A percentile compares a stretch with the other conserved stretches of the same genome.
phyloP scores from a whole-genome alignment of 2,113 vertebrate genomes.

The Cynoglossus semilaevis region DNA sequence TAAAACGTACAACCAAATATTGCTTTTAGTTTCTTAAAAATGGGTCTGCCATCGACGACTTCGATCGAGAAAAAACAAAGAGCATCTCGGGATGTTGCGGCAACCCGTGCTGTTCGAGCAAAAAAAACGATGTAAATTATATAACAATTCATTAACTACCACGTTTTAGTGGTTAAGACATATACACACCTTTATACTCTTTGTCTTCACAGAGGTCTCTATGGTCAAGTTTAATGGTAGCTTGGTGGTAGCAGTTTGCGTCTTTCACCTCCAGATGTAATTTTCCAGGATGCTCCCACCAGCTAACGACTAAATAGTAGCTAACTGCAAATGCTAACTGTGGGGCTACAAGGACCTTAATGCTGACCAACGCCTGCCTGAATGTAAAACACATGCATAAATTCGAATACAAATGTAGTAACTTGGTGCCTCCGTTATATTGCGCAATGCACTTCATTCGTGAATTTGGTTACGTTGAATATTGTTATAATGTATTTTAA shows the following conservation, averaged over 20 bases:
- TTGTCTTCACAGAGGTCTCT: slow-evolving; percentile 67
- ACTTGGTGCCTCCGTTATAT: too few relatives aligned
- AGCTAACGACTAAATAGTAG: slow-evolving; percentile 61
- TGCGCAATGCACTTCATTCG: too few relatives aligned
- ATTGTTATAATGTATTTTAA: too few relatives aligned
- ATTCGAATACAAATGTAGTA: too few relatives aligned
- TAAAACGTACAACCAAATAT: neutral
- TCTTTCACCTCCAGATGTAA: slow-evolving; percentile 47
- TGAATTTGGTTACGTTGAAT: too few relatives aligned
- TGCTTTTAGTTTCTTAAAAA: neutral
- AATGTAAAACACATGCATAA: neutral
- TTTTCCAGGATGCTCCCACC: slow-evolving; percentile 65
- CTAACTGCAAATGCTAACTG: slow-evolving; percentile 45
- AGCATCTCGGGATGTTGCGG: slow-evolving; percentile 19
- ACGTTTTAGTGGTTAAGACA: neutral
- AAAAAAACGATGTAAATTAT: slow-evolving; percentile 1
- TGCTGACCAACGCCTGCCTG: slow-evolving; percentile 51
- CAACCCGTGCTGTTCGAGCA: slow-evolving; percentile 30
- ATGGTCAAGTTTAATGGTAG: slow-evolving; percentile 24
- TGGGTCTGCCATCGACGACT: neutral
- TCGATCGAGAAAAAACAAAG: slow-evolving; percentile 32
- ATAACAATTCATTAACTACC: slow-evolving; percentile 30
- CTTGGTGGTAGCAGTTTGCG: slow-evolving; percentile 22
- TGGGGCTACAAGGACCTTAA: slow-evolving; percentile 56
- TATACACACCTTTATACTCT: slow-evolving; percentile 67